Evolutionary conservation across 2,113 vertebrate species (phyloP).

Genomic region (Tetraodon nigroviridis): DNA sequence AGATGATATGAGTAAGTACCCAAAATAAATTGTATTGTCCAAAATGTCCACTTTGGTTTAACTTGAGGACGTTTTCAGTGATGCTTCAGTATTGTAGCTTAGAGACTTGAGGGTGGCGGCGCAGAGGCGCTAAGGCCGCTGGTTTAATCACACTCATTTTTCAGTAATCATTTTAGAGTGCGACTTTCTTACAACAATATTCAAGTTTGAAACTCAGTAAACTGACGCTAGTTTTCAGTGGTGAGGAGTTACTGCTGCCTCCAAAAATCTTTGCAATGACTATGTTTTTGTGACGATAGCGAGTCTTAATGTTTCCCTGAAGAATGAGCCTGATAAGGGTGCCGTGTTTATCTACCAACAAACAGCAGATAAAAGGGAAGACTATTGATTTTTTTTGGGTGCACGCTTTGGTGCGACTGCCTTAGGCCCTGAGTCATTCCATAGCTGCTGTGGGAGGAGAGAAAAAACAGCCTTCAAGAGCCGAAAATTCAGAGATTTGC

Average conservation of each 20-base stretch:
- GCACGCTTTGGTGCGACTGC: conserved; percentile 26
- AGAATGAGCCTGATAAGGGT: conserved; percentile 4
- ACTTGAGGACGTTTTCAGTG: too few species aligned
- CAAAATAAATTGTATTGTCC: too few species aligned
- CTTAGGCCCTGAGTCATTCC: conserved; percentile 43
- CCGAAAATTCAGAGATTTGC: conserved; percentile 8
- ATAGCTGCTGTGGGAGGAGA: conserved; percentile 21
- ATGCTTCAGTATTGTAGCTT: too few species aligned
- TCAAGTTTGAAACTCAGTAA: too few species aligned
- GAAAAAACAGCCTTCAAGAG: conserved; percentile 4
- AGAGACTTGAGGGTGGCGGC: too few species aligned
- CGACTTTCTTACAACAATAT: too few species aligned
- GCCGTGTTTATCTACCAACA: conserved; percentile 21
- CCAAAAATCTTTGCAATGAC: conserved; percentile 9
- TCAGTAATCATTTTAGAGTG: too few species aligned
- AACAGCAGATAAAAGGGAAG: conserved; percentile 31
- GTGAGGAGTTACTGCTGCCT: neutral
- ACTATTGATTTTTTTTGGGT: conserved; percentile 42
- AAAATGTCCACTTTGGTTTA: too few species aligned
- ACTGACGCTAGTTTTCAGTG: too few species aligned
- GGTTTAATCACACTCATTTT: too few species aligned
- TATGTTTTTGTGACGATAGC: conserved; percentile 8
- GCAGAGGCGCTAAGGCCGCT: too few species aligned
- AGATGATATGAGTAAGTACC: too few species aligned
- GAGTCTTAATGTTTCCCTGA: neutral